phyloP scores from a whole-genome alignment of 2,113 vertebrate genomes.

The Gallinago jamesoni region DNA sequence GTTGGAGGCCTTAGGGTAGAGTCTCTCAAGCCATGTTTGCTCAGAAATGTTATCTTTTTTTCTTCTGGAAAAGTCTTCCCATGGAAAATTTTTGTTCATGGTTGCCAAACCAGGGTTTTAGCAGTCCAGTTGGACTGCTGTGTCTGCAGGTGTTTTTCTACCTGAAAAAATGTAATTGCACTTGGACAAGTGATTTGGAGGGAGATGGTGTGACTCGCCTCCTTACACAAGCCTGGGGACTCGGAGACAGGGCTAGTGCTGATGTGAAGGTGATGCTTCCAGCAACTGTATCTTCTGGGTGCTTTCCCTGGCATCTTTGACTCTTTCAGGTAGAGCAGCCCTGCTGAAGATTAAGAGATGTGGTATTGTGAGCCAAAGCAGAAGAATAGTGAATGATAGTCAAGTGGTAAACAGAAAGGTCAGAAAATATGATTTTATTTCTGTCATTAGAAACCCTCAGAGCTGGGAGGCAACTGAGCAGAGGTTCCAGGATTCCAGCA shows the following conservation, averaged over 20 bases:
- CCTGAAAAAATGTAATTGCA: neutral
- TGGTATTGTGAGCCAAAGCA: neutral
- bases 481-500: neutral
- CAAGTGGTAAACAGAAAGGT: neutral
- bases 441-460: neutral
- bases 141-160: neutral
- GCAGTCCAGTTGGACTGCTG: neutral
- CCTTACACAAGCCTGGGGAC: neutral
- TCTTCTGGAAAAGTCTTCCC: neutral
- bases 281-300: accelerated
- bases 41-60: neutral
- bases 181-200: neutral
- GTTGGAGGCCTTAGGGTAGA: neutral
- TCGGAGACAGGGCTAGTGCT: neutral
- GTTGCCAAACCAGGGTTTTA: neutral
- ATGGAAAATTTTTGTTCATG: neutral
- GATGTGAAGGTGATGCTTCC: neutral
- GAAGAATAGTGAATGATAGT: neutral
- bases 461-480: accelerated
- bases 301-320: neutral
- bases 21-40: neutral
- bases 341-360: neutral
- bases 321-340: neutral
- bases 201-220: neutral
- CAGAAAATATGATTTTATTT: neutral